These are phyloP conservation scores for Epizoanthus rinbou DNA, from an alignment of 92 coral and sea anemone genomes.

Conservation along the genomic window DNA sequence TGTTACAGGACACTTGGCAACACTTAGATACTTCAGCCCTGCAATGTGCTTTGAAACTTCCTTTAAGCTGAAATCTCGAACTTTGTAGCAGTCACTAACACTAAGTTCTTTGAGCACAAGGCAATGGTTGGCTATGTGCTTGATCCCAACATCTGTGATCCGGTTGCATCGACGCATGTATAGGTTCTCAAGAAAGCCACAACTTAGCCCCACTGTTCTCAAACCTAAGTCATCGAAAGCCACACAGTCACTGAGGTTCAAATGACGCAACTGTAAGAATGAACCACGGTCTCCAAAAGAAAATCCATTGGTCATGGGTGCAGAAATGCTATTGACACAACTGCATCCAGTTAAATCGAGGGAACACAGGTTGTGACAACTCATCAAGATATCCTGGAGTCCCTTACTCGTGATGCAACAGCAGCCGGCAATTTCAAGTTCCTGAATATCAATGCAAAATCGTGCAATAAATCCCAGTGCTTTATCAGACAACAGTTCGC, in stretches of 20 bases:
- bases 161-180: slow-evolving; percentile 91
- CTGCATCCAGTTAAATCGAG: slow-evolving; percentile 85
- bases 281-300: slow-evolving; percentile 76
- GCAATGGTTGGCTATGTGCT: slow-evolving; percentile 91
- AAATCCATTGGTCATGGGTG: slow-evolving; percentile 82
- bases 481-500: slow-evolving; percentile 93
- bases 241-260: slow-evolving; percentile 96
- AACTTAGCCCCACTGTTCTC: slow-evolving; percentile 82
- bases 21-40: slow-evolving; percentile 91
- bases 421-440: slow-evolving; percentile 84
- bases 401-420: slow-evolving; percentile 95
- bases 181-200: slow-evolving; percentile 82
- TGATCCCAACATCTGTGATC: slow-evolving; percentile 93
- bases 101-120: slow-evolving; percentile 82
- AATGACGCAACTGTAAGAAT: slow-evolving; percentile 71
- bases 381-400: slow-evolving; percentile 81
- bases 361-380: slow-evolving; percentile 68
- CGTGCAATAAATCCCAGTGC: slow-evolving; percentile 85
- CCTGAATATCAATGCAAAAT: slow-evolving; percentile 90
- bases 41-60: slow-evolving; percentile 82
- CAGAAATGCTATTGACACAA: slow-evolving; percentile 86
- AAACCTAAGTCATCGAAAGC: slow-evolving; percentile 98
- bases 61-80: slow-evolving; percentile 92
- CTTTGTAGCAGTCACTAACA: slow-evolving; percentile 94
- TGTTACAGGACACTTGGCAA: slow-evolving; percentile 91